Conservation (phyloP, 2,888 invertebrate species). For the Pyrgus malvae region DNA sequence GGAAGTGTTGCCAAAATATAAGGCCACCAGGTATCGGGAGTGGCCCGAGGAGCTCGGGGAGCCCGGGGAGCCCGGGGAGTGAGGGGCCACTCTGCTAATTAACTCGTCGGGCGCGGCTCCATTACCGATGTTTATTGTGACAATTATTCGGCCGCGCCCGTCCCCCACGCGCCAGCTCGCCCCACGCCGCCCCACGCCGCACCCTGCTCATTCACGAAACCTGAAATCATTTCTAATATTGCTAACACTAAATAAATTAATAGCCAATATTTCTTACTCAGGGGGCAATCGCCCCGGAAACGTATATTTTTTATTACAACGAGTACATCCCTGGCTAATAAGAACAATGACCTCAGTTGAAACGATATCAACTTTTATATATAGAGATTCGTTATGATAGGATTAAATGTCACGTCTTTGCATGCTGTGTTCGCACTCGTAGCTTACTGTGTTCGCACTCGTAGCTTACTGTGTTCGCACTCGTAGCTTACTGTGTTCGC, state of each 20-base stretch:
- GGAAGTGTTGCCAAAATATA: slow-evolving; percentile 10
- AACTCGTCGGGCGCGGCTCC: slow-evolving; percentile 56
- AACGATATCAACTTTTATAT: neutral
- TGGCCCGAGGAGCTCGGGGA: neutral
- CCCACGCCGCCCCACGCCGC: slow-evolving; percentile 28
- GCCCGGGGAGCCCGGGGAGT: slow-evolving; percentile 13
- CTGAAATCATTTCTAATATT: slow-evolving; percentile 27
- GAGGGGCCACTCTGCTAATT: slow-evolving; percentile 39
- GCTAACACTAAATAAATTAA: slow-evolving; percentile 16
- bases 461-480: too few species aligned
- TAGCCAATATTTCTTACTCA: slow-evolving; percentile 24
- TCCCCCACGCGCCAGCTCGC: slow-evolving; percentile 31
- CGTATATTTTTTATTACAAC: slow-evolving; percentile 9
- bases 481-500: too few species aligned
- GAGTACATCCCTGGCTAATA: neutral
- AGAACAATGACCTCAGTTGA: neutral
- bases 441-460: too few species aligned
- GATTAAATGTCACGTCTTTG: too few species aligned
- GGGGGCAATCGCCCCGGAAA: slow-evolving; percentile 10
- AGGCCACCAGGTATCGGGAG: slow-evolving; percentile 9
- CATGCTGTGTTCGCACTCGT: too few species aligned
- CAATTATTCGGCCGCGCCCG: slow-evolving; percentile 54
- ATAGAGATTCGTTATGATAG: too few species aligned
- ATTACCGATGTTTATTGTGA: slow-evolving; percentile 75
- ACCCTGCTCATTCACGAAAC: slow-evolving; percentile 27